These are phyloP conservation scores for Drosophila orosa DNA, from an alignment of 1,140 invertebrate species.

Conservation along the genomic window DNA sequence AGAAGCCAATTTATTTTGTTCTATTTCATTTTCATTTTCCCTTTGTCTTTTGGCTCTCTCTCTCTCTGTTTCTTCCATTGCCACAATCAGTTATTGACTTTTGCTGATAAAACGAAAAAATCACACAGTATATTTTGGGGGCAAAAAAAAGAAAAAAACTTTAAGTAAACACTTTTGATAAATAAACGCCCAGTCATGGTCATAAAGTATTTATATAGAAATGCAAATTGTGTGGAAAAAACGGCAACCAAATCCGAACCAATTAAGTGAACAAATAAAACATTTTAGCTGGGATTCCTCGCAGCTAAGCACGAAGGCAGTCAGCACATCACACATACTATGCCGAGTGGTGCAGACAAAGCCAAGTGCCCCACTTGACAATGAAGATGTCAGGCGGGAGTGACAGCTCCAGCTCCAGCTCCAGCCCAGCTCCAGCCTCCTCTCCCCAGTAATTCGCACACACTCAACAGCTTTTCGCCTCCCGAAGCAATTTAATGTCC, in stretches of 20 bases:
- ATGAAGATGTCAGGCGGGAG: slow-evolving; percentile 34
- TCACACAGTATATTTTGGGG: slow-evolving; percentile 18
- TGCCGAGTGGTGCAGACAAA: slow-evolving; percentile 32
- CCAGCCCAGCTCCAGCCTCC: background rate
- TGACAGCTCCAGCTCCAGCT: slow-evolving; percentile 5
- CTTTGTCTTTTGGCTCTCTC: slow-evolving; percentile 9
- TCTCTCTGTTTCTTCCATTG: slow-evolving; percentile 4
- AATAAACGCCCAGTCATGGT: slow-evolving; percentile 53
- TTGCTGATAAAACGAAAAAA: slow-evolving; percentile 64
- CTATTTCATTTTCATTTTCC: slow-evolving; percentile 12
- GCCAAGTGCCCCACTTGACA: slow-evolving; percentile 43
- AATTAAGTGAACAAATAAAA: slow-evolving; percentile 48
- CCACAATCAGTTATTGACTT: slow-evolving; percentile 77
- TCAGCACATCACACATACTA: slow-evolving; percentile 46
- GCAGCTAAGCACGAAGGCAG: background rate
- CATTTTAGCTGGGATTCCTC: slow-evolving; percentile 23
- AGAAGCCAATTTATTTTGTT: slow-evolving; percentile 39
- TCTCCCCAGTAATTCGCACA: slow-evolving; percentile 5
- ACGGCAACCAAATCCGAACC: slow-evolving; percentile 20
- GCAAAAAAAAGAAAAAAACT: slow-evolving; percentile 12
- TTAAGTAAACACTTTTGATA: slow-evolving; percentile 62
- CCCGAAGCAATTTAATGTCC: slow-evolving; percentile 20
- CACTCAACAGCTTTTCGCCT: slow-evolving; percentile 11
- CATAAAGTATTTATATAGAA: slow-evolving; percentile 21
- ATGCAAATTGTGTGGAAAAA: slow-evolving; percentile 28